Base-by-base conservation (phyloP, 2,113 vertebrate species). In the Symphodus melops region DNA sequence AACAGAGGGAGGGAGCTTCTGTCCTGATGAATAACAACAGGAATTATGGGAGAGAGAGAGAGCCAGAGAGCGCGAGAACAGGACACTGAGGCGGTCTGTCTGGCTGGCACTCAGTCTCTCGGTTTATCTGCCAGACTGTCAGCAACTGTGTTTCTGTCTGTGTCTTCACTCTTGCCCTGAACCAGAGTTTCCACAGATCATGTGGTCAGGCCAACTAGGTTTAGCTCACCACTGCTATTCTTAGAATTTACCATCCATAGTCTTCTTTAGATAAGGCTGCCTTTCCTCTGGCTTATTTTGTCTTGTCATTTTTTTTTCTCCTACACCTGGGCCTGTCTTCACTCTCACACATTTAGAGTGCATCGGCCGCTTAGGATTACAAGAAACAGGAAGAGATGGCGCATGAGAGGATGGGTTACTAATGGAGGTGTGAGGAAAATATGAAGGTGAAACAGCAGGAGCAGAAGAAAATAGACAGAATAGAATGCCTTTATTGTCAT, bases 21-120 rank as follows among this genome's bases (percentile, higher is more conserved):
- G 89, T 86, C 77, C 66, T 76, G 71, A 70, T 84, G 80, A 86
- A 81, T 83, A 81, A 89, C 81, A 85, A 86, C 56, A 77, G 52
- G 57, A 58, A 68, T 75, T 63, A 63, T 28, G 56, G 68, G 61
- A 64, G 44, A 36, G 71, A 62, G 53, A 54, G 56, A 53, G 58
- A 71, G 44, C 11, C 11, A 42, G 41, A 42, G 41, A 42, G 42
- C 12, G 61, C 4, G 46, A 72, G 68, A 75, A 16, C 7, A 2
- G 73, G 54, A 84, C 48, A 75, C 49, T 17, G 63, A 89, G 65
- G 61, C 85, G 78, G 83, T 73, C 70, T 82, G 68, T 81, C 72
- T 89, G 78, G 56, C 79, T 80, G 73, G 56, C 76, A 44, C 74
- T 60, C 23, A 20, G 67, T 83, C 81, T 83, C 62, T 68, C 14